Evolutionary conservation across 2,888 invertebrate species (phyloP).

Genomic region (Chaetoderma sp.): DNA sequence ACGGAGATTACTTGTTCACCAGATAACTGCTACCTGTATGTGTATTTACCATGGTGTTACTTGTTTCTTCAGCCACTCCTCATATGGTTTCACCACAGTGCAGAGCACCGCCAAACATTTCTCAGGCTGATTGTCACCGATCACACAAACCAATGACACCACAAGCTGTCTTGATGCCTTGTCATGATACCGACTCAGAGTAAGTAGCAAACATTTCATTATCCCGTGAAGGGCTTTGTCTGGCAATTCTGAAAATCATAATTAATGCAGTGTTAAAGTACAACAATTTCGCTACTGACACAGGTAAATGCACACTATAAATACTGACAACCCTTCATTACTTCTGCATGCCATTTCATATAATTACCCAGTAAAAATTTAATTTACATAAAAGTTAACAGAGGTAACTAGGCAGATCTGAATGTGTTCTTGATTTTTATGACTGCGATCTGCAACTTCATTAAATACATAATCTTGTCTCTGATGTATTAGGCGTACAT

Average conservation of each 20-base stretch:
- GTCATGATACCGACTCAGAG: slow-evolving; percentile 85
- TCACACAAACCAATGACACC: slow-evolving; percentile 77
- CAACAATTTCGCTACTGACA: not conserved
- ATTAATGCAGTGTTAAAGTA: not conserved
- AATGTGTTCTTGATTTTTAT: no score
- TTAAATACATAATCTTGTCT: no score
- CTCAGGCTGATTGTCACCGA: slow-evolving; percentile 78
- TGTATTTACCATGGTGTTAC: slow-evolving; percentile 76
- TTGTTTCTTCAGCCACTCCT: slow-evolving; percentile 76
- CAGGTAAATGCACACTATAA: no score
- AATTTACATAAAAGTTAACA: no score
- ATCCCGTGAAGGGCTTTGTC: slow-evolving; percentile 83
- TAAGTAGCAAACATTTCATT: slow-evolving; percentile 81
- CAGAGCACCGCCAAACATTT: slow-evolving; percentile 79
- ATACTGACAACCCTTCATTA: no score
- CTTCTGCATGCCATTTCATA: no score
- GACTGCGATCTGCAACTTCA: no score
- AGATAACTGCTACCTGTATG: not conserved
- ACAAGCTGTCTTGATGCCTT: slow-evolving; percentile 82
- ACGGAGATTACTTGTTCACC: not conserved
- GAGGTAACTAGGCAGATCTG: no score
- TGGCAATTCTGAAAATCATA: slow-evolving; percentile 77
- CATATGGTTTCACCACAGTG: slow-evolving; percentile 76
- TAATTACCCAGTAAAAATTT: no score
- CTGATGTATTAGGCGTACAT: no score